Base-by-base conservation (phyloP, 1,140 invertebrate genomes). In the Stratiolaelaps scimitus region DNA sequence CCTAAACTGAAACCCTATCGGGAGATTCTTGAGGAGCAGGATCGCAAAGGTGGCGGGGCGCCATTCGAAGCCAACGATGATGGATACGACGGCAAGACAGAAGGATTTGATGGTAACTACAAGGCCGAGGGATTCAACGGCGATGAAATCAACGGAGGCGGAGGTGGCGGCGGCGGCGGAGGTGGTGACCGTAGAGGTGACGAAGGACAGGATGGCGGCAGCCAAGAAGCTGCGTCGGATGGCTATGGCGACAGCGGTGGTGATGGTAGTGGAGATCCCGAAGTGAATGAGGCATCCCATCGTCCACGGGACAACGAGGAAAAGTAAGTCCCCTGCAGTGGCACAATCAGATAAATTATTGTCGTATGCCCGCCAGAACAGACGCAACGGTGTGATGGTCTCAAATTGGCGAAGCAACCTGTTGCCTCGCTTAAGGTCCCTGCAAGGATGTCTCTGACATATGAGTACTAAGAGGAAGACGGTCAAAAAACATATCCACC, bases 1-100 rank as follows among this genome's bases (percentile, higher is more conserved):
- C 53, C 53, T 6, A 60, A 60, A 26, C 53, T 60, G 53, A 60
- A 60, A 60, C 53, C 53, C 4, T 60, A 60, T 23, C 53, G 53
- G 26, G 53, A 60, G 10, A 60, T 60, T 20, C 53, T 60, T 2
- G 53, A 60, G 20, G 53, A 60, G 23, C 15, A 60, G 20, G 53
- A 60, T 34, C 53, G 53, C 15, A 26, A 15, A 26, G 23, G 10
- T 26, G 53, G 23, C 15, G 53, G 53, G 15, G 15, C 53, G 15
- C 23, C 53, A 4, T 60, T 26, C 10, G 53, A 60, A 60, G 23
- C 15, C 13, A 60, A 17, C 10, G 53, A 60, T 17, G 53, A 60
- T 26, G 53, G 53, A 2, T 60, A 60, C 20, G 53, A 60, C 53
- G 53, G 53, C 17, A 60, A 60, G 23, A 60, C 53, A 15, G 53